Evolutionary conservation across 2,113 vertebrate species (phyloP).

Genomic region (Corythoichthys haematopterus): DNA sequence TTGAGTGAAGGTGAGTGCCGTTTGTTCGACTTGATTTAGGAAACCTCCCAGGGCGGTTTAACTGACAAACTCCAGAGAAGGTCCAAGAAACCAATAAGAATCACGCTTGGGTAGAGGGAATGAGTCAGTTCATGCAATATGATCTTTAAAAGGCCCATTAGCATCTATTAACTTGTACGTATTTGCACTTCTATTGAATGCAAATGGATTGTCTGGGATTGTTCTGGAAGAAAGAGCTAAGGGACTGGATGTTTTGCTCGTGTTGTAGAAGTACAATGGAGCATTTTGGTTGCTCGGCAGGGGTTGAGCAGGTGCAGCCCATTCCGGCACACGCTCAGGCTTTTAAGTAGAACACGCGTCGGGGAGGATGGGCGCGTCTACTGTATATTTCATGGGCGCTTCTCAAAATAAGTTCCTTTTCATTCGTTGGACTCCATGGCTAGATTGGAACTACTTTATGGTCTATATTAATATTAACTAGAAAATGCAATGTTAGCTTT

Average conservation of each 20-base stretch:
- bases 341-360: conserved; percentile 38
- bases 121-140: conserved; percentile 32
- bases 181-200: background rate
- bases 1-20: conserved; percentile 75
- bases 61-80: background rate
- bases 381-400: conserved; percentile 59
- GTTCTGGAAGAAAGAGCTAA: no score
- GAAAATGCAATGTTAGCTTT: no score
- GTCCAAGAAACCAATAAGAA: background rate
- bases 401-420: conserved; percentile 51
- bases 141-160: conserved; percentile 42
- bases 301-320: conserved; percentile 25
- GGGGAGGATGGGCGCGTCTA: conserved; percentile 36
- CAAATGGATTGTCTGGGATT: background rate
- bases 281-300: conserved; percentile 16
- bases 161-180: conserved; percentile 22
- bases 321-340: conserved; percentile 40
- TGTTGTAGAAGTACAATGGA: conserved; percentile 24
- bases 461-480: no score
- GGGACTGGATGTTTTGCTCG: conserved; percentile 7
- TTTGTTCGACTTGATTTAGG: background rate
- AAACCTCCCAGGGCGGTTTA: no score
- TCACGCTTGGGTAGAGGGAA: conserved; percentile 2
- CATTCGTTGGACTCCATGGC: no score
- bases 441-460: no score